Evolutionary conservation across 2,797 vertebrate species (phyloP).

Genomic region (Balearica regulorum): DNA sequence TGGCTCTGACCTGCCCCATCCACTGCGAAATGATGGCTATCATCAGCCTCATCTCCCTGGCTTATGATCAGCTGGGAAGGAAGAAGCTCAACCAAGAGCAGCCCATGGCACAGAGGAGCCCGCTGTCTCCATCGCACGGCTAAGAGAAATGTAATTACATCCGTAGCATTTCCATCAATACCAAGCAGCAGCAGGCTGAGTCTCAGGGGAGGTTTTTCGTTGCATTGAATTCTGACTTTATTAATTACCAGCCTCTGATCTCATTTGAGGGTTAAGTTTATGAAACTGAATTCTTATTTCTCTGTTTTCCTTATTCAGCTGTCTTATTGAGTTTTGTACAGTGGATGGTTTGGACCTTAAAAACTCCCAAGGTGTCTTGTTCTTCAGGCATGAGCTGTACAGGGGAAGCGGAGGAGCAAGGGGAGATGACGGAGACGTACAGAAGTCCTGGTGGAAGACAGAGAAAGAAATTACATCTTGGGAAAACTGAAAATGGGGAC

Average conservation of each 20-base stretch:
- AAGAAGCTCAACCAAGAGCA: neutral
- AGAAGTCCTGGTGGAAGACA: neutral
- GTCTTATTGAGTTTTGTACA: neutral
- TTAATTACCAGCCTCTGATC: slow-evolving; percentile 54
- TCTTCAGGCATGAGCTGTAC: neutral
- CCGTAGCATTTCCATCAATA: neutral
- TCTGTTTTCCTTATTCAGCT: neutral
- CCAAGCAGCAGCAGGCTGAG: neutral
- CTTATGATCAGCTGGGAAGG: neutral
- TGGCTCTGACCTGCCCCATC: neutral
- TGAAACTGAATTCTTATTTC: neutral
- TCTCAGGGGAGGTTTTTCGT: slow-evolving; percentile 10
- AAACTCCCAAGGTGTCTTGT: neutral
- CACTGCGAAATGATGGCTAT: fast-evolving
- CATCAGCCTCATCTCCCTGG: neutral
- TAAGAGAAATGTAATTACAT: slow-evolving; percentile 33
- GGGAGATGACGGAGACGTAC: neutral
- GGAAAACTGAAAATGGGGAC: neutral
- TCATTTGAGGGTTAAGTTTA: slow-evolving; percentile 28
- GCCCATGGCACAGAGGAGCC: neutral
- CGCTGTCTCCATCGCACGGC: fast-evolving
- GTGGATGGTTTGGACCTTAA: neutral
- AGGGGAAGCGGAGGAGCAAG: neutral
- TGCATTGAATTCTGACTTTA: slow-evolving; percentile 9
- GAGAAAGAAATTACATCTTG: neutral